Base-by-base conservation (phyloP, 2,888 invertebrate species). In the Dioctria rufipes region DNA sequence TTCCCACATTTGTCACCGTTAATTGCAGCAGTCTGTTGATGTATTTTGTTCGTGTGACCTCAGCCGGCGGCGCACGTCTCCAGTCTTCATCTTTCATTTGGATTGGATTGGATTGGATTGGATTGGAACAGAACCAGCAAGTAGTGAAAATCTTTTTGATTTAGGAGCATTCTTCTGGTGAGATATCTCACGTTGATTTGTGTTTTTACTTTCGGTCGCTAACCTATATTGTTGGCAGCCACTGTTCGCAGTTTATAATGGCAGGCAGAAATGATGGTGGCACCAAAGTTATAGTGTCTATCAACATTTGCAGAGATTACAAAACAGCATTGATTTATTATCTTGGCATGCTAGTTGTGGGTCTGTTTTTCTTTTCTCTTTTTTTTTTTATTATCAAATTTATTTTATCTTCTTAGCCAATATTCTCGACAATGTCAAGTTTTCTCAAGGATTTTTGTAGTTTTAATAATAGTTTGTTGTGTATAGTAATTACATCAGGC, bases 1-100 rank as follows among this genome's bases (percentile, higher is more conserved):
- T 25, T 69, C 69, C 51, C 69, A 69, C 69, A 69, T 69, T 69
- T 69, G 69, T 69, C 69, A 69, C 39, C 11, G 5, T 39, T 69
- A 69, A 69, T 69, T 69, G 69, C 51, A 69, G 5, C 11, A 11
- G 54, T 11, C 54, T 46, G 49, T 25, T 25, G 25, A 8, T 54
- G 54, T 4, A 46, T 46, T 46, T 46, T 46, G 5, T 9, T 54
- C 54, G 54, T 54, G 54, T n/a, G n/a, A 54, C 54, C 54, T 8
- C n/a, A 25, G 25, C 25, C 25, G 25, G 25, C 25, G 25, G 25
- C 25, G 25, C 25, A 25, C 25, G 11, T 11, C 54, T 54, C 54
- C 25, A 25, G 25, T 25, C 25, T 25, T 25, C 25, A 25, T 25
- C 25, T 25, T 25, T 25, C 25, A 25, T 25, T 25, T 25, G 25